Percentiles rank a stretch among this genome's conserved stretches.
Conservation (phyloP, 2,888 invertebrate genomes). For the Schizaphis graminum region DNA sequence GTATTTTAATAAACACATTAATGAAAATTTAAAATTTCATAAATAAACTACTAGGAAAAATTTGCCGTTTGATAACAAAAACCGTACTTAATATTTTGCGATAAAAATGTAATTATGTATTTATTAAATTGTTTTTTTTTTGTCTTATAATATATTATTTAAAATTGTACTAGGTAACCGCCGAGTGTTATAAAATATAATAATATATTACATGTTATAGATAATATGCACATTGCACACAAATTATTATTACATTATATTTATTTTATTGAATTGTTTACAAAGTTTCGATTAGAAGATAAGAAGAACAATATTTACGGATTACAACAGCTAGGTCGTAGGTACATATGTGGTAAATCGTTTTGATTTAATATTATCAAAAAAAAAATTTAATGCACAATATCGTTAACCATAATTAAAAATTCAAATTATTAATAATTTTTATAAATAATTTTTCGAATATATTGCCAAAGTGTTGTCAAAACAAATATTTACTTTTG, state of each 20-base stretch:
- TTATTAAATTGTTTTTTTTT: background rate
- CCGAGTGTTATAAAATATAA: background rate
- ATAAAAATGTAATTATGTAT: conserved; percentile 1
- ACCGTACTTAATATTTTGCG: background rate
- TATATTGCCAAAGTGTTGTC: background rate
- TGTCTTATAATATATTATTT: background rate
- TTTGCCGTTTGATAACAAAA: background rate
- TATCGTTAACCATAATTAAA: too few species aligned
- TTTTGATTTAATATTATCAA: background rate
- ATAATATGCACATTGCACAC: background rate
- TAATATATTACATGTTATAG: background rate
- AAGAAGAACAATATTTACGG: background rate
- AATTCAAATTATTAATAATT: too few species aligned
- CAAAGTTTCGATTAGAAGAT: background rate
- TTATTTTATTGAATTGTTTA: background rate
- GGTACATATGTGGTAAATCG: background rate
- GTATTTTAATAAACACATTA: conserved; percentile 19
- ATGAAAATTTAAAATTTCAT: conserved; percentile 25
- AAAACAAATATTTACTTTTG: background rate
- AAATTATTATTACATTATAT: background rate
- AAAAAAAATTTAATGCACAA: background rate
- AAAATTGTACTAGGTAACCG: too few species aligned
- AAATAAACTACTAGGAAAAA: background rate
- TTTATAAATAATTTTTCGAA: background rate
- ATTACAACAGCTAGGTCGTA: background rate